Conservation (phyloP, 1,140 invertebrate genomes). For the Drosophila trapezifrons region DNA sequence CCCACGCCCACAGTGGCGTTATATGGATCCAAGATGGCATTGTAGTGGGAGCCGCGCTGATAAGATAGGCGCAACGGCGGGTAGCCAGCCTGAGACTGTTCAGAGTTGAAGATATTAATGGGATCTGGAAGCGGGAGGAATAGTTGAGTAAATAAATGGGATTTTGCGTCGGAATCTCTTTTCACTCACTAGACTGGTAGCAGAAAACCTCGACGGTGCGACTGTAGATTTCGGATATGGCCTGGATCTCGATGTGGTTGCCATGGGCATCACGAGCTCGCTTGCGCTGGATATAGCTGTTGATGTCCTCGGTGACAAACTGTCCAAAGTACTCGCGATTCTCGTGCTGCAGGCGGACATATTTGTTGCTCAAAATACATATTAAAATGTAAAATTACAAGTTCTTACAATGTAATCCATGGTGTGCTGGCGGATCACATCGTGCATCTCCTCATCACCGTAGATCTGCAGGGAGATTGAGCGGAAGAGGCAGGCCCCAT, state of each 20-base stretch:
- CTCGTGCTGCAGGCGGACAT: constrained; percentile 84
- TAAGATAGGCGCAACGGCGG: constrained; percentile 95
- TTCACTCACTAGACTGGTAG: constrained; percentile 90
- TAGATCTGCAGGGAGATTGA: constrained; percentile 97
- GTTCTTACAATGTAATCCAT: constrained; percentile 95
- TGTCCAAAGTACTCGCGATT: constrained; percentile 97
- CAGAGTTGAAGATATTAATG: constrained; percentile 95
- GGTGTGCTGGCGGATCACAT: constrained; percentile 92
- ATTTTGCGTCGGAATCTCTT: fast-evolving
- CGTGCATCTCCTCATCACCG: constrained; percentile 97
- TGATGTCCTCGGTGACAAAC: constrained; percentile 97
- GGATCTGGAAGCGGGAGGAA: constrained; percentile 87
- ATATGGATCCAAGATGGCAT: constrained; percentile 95
- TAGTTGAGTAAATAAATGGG: not conserved
- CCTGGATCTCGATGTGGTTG: constrained; percentile 97
- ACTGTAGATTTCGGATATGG: constrained; percentile 96
- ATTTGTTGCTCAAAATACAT: not conserved
- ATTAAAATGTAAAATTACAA: too few relatives aligned
- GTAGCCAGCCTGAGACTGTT: constrained; percentile 89
- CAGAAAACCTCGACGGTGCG: constrained; percentile 96
- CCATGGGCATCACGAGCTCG: constrained; percentile 92
- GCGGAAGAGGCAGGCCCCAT: constrained; percentile 96
- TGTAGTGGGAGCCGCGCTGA: constrained; percentile 95
- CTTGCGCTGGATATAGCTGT: constrained; percentile 93
- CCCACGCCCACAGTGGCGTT: constrained; percentile 94